Conservation (phyloP, 2,113 vertebrate species). For the Microcebus murinus region DNA sequence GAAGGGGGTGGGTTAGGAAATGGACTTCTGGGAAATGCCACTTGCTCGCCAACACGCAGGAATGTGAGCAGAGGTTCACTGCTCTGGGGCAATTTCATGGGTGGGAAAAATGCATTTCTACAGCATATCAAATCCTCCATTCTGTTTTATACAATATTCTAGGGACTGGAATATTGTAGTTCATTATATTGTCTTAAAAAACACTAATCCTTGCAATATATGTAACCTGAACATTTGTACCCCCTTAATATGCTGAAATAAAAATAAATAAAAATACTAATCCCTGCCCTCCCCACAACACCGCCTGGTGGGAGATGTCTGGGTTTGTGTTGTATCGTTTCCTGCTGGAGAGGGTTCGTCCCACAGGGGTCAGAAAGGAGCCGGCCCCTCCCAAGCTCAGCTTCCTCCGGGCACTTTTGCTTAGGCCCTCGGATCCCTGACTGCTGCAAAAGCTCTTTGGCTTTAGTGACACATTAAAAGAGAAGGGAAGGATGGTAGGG, state of each 20-base stretch:
- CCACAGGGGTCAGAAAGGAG: neutral
- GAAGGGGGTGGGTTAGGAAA: too few relatives aligned
- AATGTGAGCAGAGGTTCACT: neutral
- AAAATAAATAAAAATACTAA: neutral
- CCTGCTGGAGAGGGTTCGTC: neutral
- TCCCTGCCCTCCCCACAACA: neutral
- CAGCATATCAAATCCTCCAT: neutral
- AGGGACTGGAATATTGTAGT: neutral
- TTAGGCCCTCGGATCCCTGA: neutral
- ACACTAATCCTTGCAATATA: neutral
- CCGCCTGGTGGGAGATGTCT: neutral
- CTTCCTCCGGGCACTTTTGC: neutral
- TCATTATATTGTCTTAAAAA: neutral
- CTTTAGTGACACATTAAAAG: neutral
- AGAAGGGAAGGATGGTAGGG: neutral
- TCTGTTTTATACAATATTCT: neutral
- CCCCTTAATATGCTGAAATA: too few relatives aligned
- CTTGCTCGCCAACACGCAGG: neutral
- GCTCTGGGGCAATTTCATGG: neutral
- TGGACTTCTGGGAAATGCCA: neutral
- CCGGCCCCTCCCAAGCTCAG: neutral
- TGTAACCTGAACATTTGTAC: too few relatives aligned
- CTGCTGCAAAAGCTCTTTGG: neutral
- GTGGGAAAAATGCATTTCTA: neutral
- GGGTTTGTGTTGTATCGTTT: neutral